Evolutionary conservation across 2,797 vertebrate genomes (phyloP), one percentile per base, ranked within the genome.

Genomic region (Catamblyrhynchus diadema): DNA sequence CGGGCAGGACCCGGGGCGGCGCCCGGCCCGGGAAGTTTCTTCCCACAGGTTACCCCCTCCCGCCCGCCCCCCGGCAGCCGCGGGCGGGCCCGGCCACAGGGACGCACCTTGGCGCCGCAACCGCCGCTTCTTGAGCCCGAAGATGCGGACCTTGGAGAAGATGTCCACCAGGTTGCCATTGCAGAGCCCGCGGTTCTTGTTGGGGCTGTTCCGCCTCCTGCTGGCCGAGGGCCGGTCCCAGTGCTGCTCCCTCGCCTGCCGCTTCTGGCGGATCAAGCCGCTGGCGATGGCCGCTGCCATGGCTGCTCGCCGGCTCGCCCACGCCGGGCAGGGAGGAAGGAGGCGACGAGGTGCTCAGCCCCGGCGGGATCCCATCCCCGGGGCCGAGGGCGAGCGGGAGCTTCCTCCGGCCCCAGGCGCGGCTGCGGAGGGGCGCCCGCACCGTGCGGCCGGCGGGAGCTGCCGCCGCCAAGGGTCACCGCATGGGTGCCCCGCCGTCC

Each of bases 101-200:
- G 82, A 97, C 99, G 98, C 98, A 99, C 99, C 99, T 99, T 99
- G 99, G 98, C 99, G 99, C 98, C 99, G 98, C 98, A 99, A 98
- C 97, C 99, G 98, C 95, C 99, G 98, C 98, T 99, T 99, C 98
- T 98, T 99, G 98, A 99, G 99, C 96, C 99, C 99, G 98, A 99
- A 99, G 98, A 99, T 99, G 98, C 99, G 99, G 98, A 99, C 99
- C 99, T 99, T 99, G 95, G 99, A 99, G 98, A 99, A 99, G 98
- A 99, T 99, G 97, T 99, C 99, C 98, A 99, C 99, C 98, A 99
- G 98, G 98, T 99, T 99, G 86, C 99, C 98, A 96, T 99, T 99
- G 98, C 99, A 99, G 80, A 99, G 99, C 96, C 99, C 99, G 97
- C 99, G 99, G 97, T 98, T 99, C 98, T 99, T 99, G 98, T 98